phyloP scores from a whole-genome alignment of 1,140 invertebrate genomes.

The Plectus sambesii region DNA sequence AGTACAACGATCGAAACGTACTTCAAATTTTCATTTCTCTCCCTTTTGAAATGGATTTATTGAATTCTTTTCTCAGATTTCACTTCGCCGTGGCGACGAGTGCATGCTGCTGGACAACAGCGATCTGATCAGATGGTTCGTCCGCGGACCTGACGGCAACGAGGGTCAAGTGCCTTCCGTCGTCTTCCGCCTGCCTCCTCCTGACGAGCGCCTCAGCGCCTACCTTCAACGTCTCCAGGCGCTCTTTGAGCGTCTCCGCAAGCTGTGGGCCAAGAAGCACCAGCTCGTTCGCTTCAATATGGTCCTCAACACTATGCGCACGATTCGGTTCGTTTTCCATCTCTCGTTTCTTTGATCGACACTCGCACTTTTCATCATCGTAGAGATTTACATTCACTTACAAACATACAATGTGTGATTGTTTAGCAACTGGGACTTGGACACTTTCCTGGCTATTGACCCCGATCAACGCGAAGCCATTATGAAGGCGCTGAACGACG shows the following conservation, averaged over 20 bases:
- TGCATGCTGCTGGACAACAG: slow-evolving; percentile 83
- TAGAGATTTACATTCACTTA: background rate
- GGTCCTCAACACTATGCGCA: slow-evolving; percentile 91
- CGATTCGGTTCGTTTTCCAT: slow-evolving; percentile 31
- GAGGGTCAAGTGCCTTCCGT: slow-evolving; percentile 76
- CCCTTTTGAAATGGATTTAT: slow-evolving; percentile 56
- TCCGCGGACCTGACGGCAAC: slow-evolving; percentile 64
- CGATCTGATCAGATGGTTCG: slow-evolving; percentile 78
- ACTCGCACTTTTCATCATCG: background rate
- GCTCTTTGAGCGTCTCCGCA: slow-evolving; percentile 75
- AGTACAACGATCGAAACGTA: slow-evolving; percentile 62
- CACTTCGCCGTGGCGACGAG: slow-evolving; percentile 72
- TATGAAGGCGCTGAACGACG: slow-evolving; percentile 82
- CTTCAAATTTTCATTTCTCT: no score
- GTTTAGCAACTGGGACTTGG: slow-evolving; percentile 86
- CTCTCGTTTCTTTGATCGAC: no score
- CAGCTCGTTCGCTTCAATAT: slow-evolving; percentile 84
- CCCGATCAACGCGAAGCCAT: slow-evolving; percentile 87
- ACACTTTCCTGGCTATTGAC: slow-evolving; percentile 75
- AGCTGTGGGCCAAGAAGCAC: slow-evolving; percentile 89
- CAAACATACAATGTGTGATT: slow-evolving; percentile 48
- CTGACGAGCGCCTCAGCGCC: slow-evolving; percentile 67
- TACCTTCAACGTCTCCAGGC: slow-evolving; percentile 55
- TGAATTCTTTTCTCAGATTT: slow-evolving; percentile 34
- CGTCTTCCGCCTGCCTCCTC: slow-evolving; percentile 75